A percentile compares a stretch with the other conserved stretches of the same genome.
phyloP scores from a whole-genome alignment of 2,888 invertebrate genomes.

The Plebejus melissa region DNA sequence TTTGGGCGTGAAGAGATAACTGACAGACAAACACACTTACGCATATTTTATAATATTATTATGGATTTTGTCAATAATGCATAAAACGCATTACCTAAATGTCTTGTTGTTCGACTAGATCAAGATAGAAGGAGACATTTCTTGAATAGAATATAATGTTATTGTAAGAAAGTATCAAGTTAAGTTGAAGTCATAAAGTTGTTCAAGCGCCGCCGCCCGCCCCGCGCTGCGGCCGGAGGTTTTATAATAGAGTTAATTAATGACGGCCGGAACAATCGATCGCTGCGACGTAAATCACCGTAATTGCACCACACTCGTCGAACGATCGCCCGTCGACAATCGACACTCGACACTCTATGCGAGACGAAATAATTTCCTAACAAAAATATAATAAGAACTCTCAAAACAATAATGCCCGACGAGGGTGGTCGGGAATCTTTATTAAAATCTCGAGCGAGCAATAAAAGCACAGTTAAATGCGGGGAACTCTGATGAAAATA shows the following conservation, averaged over 20 bases:
- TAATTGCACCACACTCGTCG: slow-evolving; percentile 6
- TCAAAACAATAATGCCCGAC: slow-evolving; percentile 67
- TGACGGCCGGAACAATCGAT: slow-evolving; percentile 12
- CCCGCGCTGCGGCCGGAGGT: background rate
- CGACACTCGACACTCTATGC: slow-evolving; percentile 32
- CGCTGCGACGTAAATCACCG: slow-evolving; percentile 17
- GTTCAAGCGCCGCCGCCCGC: background rate
- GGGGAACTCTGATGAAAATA: slow-evolving; percentile 76
- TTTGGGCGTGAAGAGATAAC: too few species aligned
- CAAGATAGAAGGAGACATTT: background rate
- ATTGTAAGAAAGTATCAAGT: background rate
- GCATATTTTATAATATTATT: too few species aligned
- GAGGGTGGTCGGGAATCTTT: slow-evolving; percentile 76
- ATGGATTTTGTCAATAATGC: background rate
- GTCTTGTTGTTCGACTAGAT: too few species aligned
- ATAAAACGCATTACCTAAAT: background rate
- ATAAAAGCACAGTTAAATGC: slow-evolving; percentile 77
- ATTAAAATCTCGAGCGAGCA: slow-evolving; percentile 76
- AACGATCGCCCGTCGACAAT: slow-evolving; percentile 28
- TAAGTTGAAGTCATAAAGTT: background rate
- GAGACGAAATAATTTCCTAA: slow-evolving; percentile 46
- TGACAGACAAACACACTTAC: too few species aligned
- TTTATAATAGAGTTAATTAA: slow-evolving; percentile 16
- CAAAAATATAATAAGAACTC: slow-evolving; percentile 55
- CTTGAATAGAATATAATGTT: background rate